Evolutionary conservation across 2,797 vertebrate genomes (phyloP).

Genomic region (Parauchenoglanis punctatus): DNA sequence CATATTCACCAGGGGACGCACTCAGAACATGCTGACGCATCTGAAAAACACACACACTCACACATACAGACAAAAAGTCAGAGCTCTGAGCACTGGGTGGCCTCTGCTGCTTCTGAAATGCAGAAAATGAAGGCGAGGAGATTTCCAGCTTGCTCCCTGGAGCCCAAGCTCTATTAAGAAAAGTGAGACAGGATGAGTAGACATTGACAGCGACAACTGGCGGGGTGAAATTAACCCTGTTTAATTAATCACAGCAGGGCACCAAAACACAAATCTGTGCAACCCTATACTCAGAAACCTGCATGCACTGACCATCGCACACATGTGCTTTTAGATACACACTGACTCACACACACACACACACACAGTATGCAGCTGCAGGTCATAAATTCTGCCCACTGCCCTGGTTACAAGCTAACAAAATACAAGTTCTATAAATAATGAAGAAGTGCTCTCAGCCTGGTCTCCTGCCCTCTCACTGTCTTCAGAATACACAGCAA

Average conservation of each 20-base stretch:
- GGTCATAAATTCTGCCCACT: constrained; percentile 34
- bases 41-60: neutral
- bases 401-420: constrained; percentile 35
- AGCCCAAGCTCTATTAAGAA: constrained; percentile 2
- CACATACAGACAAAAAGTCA: neutral
- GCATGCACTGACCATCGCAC: neutral
- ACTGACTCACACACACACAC: constrained; percentile 11
- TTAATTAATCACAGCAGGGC: constrained; percentile 12
- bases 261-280: constrained; percentile 22
- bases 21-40: constrained; percentile 20
- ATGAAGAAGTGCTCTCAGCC: constrained; percentile 13
- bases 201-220: constrained; percentile 17
- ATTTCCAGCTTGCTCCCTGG: neutral
- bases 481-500: neutral
- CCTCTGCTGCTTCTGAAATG: neutral
- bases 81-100: neutral
- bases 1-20: constrained; percentile 21
- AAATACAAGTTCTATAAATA: constrained; percentile 32
- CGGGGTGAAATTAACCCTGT: neutral
- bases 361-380: constrained; percentile 11
- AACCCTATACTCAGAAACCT: constrained; percentile 2
- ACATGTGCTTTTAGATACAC: neutral
- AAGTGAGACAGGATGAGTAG: constrained; percentile 3
- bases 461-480: neutral
- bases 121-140: neutral